Conservation (phyloP, 2,113 vertebrate genomes). For the Amazona vittata region DNA sequence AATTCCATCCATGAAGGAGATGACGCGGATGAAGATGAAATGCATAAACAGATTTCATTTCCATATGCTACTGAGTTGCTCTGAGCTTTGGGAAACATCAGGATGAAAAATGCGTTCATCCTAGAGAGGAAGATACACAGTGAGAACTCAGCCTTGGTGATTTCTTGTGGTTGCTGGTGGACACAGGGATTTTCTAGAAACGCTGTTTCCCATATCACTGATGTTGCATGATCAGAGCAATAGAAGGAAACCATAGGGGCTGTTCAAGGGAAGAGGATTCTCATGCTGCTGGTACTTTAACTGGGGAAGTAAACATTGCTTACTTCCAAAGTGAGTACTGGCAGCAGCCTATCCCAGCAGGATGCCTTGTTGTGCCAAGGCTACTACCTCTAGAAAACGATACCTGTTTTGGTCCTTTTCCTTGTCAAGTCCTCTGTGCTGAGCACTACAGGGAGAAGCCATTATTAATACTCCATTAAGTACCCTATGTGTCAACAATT, state of each 20-base stretch:
- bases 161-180: neutral
- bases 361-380: neutral
- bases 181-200: neutral
- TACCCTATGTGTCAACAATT: neutral
- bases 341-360: neutral
- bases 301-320: neutral
- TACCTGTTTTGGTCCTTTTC: neutral
- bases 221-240: neutral
- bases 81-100: conserved; percentile 7
- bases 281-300: neutral
- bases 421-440: neutral
- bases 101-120: neutral
- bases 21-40: neutral
- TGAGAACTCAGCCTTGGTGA: neutral
- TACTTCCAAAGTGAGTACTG: neutral
- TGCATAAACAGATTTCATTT: neutral
- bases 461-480: neutral
- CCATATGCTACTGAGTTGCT: conserved; percentile 36
- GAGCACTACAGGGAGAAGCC: neutral
- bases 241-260: neutral
- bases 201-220: neutral
- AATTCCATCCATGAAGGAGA: neutral
- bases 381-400: neutral
- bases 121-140: neutral
- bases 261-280: neutral